Base-by-base conservation (phyloP, 2,113 vertebrate species). In the Morone chrysops region DNA sequence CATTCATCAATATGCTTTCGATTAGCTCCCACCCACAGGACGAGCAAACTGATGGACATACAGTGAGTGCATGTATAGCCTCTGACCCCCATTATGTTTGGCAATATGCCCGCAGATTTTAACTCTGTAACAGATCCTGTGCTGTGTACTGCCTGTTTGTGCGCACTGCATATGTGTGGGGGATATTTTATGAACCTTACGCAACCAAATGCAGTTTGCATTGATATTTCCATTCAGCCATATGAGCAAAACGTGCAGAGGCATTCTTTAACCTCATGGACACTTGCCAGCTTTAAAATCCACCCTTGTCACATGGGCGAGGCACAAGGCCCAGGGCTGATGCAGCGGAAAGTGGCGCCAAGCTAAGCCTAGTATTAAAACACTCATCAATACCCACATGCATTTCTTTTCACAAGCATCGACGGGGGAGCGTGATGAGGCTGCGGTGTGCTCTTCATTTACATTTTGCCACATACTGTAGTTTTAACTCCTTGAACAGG, bases 1-100 rank as follows among this genome's bases (percentile, higher is more conserved):
- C 76, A 81, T 92, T 87, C 70, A 88, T 93, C 91, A 90, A 85
- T 91, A 82, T 38, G 67, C 70, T 84, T 91, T 87, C 85, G 79
- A 89, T 91, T 80, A 76, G 83, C 83, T 77, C 50, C 82, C 79
- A 48, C 87, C 78, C 83, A 89, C 87, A 78, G 80, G 38, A 73
- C 41, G 36, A 48, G 77, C 56, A 81, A 59, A 71, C 8, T 5
- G 9, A 48, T 51, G 78, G 83, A 92, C 79, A 36, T 80, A 82
- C 68, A 79, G 63, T 9, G 75, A 68, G 75, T 43, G 73, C 79
- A 88, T 79, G 78, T 45, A 62, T 67, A 51, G 62, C 88, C 89
- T 90, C 51, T 86, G 88, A 92, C 90, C 90, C 61, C 71, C 60
- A 56, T 80, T 68, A 74, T 70, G 83, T 84, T 78, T 83, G 53